Base-by-base conservation (phyloP, 1,140 invertebrate species). In the Tetramorium alpestre region DNA sequence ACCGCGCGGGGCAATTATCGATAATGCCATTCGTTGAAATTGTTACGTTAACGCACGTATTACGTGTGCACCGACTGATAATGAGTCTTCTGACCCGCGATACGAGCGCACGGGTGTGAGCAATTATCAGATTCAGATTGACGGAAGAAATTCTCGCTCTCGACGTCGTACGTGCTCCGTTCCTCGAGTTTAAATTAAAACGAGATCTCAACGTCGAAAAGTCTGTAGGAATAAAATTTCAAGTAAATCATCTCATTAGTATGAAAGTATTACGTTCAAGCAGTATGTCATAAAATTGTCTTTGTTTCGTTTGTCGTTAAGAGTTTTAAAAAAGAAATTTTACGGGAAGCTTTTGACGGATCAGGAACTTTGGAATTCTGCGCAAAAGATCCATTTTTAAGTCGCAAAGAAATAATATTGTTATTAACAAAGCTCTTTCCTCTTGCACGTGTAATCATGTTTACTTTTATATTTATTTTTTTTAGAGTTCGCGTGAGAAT, bases 401-500 rank as follows among this genome's bases (percentile, higher is more conserved):
- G 2, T 11, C 64, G 38, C n/a, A 8, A 22, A 22, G n/a, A 67
- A 44, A 22, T 67, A 67, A 44, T 8, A 11, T 33, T 44, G 10
- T 1, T 69, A 47, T 1, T 69, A 47, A 25, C 22, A 47, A 69
- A 69, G 22, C 13, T 49, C n/a, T 2, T 11, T 13, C 18, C 13
- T 67, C 44, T 78, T 76, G 18, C 67, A 78, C 33, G 41, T 13
- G 22, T 69, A 69, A 25, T 13, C n/a, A 69, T 47, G 3, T 44
- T 44, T 38, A 16, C 13, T 69, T 69, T 69, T 0, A 25, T 18
- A 67, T 73, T 62, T 44, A 58, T 44, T 60, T 76, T 44, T 64
- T 69, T 69, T 70, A 85, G 73, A 77, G 28, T 56, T 72, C 44
- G 47, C 44, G 28, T 25, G 77, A 81, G 33, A 81, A 69, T 81